Evolutionary conservation across 2,113 vertebrate species (phyloP), one percentile per base, ranked within the genome.

Genomic region (Australoheros scitulus): DNA sequence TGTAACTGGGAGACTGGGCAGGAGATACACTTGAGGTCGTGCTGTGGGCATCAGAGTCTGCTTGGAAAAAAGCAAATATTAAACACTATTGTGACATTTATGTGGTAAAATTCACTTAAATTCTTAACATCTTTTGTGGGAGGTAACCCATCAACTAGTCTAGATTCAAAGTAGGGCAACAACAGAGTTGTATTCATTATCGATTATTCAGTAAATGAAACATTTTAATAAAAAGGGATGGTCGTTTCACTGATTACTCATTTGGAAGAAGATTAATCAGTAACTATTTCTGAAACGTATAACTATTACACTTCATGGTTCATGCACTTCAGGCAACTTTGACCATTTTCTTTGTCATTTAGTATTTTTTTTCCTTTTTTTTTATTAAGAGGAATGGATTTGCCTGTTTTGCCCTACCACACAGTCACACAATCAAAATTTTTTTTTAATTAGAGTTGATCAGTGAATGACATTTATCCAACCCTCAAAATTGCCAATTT

Each of bases 11-110:
- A 6, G 96, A 96, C 92, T 96, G 95, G 3, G 95, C 95, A 1
- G 96, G 96, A 84, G 96, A 96, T 83, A 94, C 88, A 20, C 96
- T 96, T 84, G 96, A 96, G 34, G 96, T 96, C 1, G 96, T 96
- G 88, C 96, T 96, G 89, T 95, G 95, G 36, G 96, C 96, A 85
- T 96, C 96, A 0, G 96, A 96, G 78, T 96, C 96, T 96, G 80
- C 77, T 87, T 68, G 61, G 70, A 79, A 79, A 83, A 38, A 13
- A 22, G 18, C 20, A 74, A 43, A 79, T 10, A 38, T 56, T 83
- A 32, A 72, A 61, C 18, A 29, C 2, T 6, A 52, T 22, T 26
- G 43, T 7, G 50, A 63, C 4, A 72, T 43, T 77, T 41, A 41
- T 43, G 26, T 77, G 20, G 34, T 41, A 41, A 58, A 8, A 10